phyloP scores from a whole-genome alignment of 2,797 vertebrate genomes.

The Danio jaintianensis region DNA sequence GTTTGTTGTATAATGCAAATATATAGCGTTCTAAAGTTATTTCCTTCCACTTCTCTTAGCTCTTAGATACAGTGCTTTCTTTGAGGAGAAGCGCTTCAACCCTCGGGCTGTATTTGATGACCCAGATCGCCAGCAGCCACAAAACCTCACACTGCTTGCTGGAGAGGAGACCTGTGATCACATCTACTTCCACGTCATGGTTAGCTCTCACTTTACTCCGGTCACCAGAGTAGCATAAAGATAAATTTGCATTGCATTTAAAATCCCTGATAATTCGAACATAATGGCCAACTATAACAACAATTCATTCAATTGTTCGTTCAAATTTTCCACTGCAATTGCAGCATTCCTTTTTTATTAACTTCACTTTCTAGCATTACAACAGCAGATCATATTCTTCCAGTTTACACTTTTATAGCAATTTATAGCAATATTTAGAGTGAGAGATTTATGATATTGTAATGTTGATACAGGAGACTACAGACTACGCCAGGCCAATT shows the following conservation, averaged over 20 bases:
- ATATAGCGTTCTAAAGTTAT: too few relatives aligned
- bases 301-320: neutral
- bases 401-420: neutral
- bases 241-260: neutral
- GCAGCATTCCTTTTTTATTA: constrained; percentile 23
- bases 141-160: constrained; percentile 76
- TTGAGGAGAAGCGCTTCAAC: constrained; percentile 91
- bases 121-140: constrained; percentile 75
- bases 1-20: too few relatives aligned
- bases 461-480: constrained; percentile 85
- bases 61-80: constrained; percentile 84
- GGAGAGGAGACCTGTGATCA: constrained; percentile 82
- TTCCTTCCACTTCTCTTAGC: constrained; percentile 60
- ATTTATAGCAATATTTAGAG: neutral
- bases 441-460: constrained; percentile 22
- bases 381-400: constrained; percentile 18
- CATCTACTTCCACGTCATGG: constrained; percentile 93
- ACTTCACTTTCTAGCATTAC: constrained; percentile 14
- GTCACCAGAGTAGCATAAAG: neutral
- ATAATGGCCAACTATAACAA: neutral
- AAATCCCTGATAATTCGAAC: neutral
- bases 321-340: constrained; percentile 8
- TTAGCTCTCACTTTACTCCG: constrained; percentile 70
- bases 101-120: constrained; percentile 90
- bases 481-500: constrained; percentile 93